Percentiles rank a stretch among this genome's conserved stretches.
Evolutionary conservation across 2,888 invertebrate species (phyloP).

Genomic region (Poecilus cupreus): DNA sequence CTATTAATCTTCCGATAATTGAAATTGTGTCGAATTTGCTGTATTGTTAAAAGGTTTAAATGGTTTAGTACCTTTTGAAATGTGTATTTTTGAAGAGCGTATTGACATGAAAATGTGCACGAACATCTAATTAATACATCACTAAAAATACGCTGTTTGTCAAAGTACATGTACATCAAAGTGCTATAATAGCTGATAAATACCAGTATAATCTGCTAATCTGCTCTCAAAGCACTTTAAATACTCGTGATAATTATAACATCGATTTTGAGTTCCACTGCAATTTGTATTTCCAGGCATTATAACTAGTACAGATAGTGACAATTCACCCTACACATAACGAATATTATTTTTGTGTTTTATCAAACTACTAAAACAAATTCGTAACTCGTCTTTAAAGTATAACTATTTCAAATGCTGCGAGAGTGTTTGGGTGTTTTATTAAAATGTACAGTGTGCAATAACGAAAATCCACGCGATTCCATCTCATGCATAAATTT

Average conservation of each 20-base stretch:
- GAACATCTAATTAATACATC: not conserved
- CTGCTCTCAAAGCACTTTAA: not conserved
- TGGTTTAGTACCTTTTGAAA: too few relatives aligned
- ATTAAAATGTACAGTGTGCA: not conserved
- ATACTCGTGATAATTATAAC: constrained; percentile 8
- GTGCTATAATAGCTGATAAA: not conserved
- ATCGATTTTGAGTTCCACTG: not conserved
- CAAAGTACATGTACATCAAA: not conserved
- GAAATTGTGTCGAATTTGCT: too few relatives aligned
- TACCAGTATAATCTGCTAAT: constrained; percentile 18
- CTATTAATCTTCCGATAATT: too few relatives aligned
- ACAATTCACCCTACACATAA: too few relatives aligned
- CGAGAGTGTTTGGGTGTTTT: not conserved
- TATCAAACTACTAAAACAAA: not conserved
- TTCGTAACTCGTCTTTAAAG: not conserved
- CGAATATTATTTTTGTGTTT: not conserved
- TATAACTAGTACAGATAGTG: too few relatives aligned
- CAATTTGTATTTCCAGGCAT: too few relatives aligned
- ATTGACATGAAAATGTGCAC: not conserved
- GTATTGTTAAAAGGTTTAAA: too few relatives aligned
- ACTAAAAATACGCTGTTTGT: not conserved
- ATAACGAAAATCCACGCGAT: constrained; percentile 25
- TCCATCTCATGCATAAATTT: constrained; percentile 25
- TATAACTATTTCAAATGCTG: not conserved
- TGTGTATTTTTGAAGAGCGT: not conserved